A percentile compares a stretch with the other conserved stretches of the same genome.
Evolutionary conservation across 1,140 invertebrate genomes (phyloP).

Genomic region (Aphelenchoides fujianensis): DNA sequence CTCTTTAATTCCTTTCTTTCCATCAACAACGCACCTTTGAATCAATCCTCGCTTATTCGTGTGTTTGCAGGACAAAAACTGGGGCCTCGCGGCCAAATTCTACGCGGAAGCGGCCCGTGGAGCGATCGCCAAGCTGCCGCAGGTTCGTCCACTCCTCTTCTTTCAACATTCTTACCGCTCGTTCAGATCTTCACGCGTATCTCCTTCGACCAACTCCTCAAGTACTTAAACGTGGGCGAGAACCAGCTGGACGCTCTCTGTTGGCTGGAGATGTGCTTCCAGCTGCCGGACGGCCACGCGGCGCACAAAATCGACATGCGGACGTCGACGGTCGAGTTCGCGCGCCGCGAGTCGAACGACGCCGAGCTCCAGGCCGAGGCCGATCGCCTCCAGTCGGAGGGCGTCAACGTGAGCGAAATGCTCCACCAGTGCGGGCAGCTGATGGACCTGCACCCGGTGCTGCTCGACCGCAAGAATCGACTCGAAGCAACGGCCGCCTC

Average conservation of each 20-base stretch:
- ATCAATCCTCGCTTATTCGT: no score
- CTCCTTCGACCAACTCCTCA: neutral
- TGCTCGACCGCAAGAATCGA: no score
- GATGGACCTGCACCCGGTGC: neutral
- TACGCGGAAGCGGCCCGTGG: neutral
- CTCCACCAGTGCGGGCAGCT: neutral
- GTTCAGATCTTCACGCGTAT: constrained; percentile 5
- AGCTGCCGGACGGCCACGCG: neutral
- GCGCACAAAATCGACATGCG: neutral
- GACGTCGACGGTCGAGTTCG: neutral
- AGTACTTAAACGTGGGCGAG: neutral
- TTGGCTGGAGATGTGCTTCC: neutral
- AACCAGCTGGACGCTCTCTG: neutral
- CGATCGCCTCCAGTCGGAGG: neutral
- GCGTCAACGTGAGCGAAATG: neutral
- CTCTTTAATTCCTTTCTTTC: no score
- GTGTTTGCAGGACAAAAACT: neutral
- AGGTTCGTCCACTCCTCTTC: neutral
- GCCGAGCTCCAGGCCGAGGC: neutral
- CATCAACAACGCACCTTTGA: no score
- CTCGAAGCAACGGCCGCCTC: no score
- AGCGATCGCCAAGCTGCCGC: neutral
- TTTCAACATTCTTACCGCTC: neutral
- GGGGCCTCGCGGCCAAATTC: neutral
- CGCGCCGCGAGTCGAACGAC: neutral